A percentile compares a stretch with the other conserved stretches of the same genome.
These are phyloP conservation scores for Polypedilum pembai DNA, from an alignment of 1,140 invertebrate species.

Conservation along the genomic window DNA sequence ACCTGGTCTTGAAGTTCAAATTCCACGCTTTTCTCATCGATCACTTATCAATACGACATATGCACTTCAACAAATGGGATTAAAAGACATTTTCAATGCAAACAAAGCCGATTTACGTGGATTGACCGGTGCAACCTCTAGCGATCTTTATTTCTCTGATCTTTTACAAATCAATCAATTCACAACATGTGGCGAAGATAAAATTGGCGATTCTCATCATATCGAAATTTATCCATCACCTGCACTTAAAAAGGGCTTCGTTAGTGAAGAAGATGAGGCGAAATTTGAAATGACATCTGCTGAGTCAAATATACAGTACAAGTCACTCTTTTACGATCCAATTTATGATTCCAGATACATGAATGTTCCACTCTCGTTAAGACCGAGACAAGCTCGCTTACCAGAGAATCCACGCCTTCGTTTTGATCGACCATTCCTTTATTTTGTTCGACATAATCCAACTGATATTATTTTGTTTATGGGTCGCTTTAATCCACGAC, in stretches of 20 bases:
- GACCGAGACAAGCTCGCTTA: slow-evolving; percentile 60
- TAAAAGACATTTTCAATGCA: slow-evolving; percentile 65
- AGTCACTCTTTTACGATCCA: slow-evolving; percentile 50
- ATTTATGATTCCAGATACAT: slow-evolving; percentile 52
- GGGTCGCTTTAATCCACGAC: slow-evolving; percentile 73
- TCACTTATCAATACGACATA: slow-evolving; percentile 70
- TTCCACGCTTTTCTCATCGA: slow-evolving; percentile 73
- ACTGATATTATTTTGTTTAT: slow-evolving; percentile 77
- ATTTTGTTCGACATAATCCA: slow-evolving; percentile 77
- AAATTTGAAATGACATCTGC: slow-evolving; percentile 36
- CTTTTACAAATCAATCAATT: slow-evolving; percentile 72
- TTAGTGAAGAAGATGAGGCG: slow-evolving; percentile 33
- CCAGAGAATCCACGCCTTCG: slow-evolving; percentile 64
- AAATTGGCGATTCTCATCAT: slow-evolving; percentile 63
- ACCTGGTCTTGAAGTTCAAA: slow-evolving; percentile 65
- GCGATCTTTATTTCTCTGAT: slow-evolving; percentile 68
- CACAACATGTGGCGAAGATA: slow-evolving; percentile 67
- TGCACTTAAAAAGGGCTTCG: slow-evolving; percentile 42
- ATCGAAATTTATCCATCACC: slow-evolving; percentile 68
- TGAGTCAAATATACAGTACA: slow-evolving; percentile 38
- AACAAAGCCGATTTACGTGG: slow-evolving; percentile 69
- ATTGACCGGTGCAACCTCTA: slow-evolving; percentile 60
- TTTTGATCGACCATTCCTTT: slow-evolving; percentile 77
- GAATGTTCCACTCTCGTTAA: slow-evolving; percentile 54
- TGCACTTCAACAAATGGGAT: slow-evolving; percentile 67